Evolutionary conservation across 2,888 invertebrate genomes (phyloP).

Genomic region (Crepidodera aurea): DNA sequence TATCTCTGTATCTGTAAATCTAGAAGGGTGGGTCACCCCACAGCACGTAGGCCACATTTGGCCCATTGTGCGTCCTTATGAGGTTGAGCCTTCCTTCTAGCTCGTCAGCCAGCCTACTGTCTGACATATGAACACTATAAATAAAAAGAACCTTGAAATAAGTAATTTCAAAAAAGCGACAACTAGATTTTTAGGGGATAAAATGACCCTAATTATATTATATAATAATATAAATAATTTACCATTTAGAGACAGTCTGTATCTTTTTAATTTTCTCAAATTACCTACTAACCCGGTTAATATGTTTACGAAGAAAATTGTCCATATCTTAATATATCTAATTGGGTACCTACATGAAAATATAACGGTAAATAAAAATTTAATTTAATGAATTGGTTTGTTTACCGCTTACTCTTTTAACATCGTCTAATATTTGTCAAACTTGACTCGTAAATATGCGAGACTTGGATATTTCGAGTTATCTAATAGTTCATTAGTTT

Average conservation of each 20-base stretch:
- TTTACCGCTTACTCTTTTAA: constrained; percentile 31
- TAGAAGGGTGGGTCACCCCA: too few relatives aligned
- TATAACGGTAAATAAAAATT: constrained; percentile 34
- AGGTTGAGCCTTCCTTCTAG: too few relatives aligned
- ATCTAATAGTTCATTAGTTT: constrained; percentile 28
- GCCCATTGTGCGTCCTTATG: too few relatives aligned
- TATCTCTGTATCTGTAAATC: too few relatives aligned
- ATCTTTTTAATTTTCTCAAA: not conserved
- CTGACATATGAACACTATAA: too few relatives aligned
- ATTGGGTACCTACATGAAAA: constrained; percentile 29
- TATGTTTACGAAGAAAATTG: constrained; percentile 10
- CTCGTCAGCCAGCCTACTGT: too few relatives aligned
- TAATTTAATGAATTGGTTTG: constrained; percentile 37
- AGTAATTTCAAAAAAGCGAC: too few relatives aligned
- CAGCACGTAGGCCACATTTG: too few relatives aligned
- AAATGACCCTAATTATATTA: too few relatives aligned
- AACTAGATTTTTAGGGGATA: too few relatives aligned
- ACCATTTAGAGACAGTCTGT: not conserved
- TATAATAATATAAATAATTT: too few relatives aligned
- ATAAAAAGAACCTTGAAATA: too few relatives aligned
- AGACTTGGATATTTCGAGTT: constrained; percentile 21
- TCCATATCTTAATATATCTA: constrained; percentile 16
- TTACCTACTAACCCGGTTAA: constrained; percentile 7
- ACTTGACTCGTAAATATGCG: constrained; percentile 27
- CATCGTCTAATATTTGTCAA: constrained; percentile 28